A percentile compares a stretch with the other conserved stretches of the same genome.
Evolutionary conservation across 2,888 invertebrate genomes (phyloP).

Genomic region (Oconnorella tubifera): DNA sequence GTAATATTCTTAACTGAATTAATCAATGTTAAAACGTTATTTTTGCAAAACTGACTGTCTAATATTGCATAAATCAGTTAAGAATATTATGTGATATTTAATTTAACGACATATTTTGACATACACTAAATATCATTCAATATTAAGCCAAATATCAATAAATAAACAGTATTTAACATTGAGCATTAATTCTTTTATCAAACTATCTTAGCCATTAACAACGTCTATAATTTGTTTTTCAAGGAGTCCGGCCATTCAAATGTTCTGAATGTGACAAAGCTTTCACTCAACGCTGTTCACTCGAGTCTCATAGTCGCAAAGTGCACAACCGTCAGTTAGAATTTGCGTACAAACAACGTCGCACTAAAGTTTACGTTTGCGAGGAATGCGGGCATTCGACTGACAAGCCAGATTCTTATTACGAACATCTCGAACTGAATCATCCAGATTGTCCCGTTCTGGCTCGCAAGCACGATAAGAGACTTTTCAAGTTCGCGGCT

Average conservation of each 20-base stretch:
- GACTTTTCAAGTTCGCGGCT: constrained; percentile 69
- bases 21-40: no score
- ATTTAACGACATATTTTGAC: no score
- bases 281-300: constrained; percentile 96
- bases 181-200: no score
- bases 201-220: no score
- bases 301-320: constrained; percentile 98
- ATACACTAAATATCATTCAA: no score
- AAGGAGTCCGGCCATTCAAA: constrained; percentile 94
- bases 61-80: no score
- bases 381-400: constrained; percentile 99
- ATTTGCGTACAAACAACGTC: constrained; percentile 95
- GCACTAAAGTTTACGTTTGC: constrained; percentile 83
- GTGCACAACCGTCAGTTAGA: constrained; percentile 94
- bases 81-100: no score
- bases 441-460: constrained; percentile 74
- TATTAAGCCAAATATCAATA: no score
- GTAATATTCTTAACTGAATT: no score
- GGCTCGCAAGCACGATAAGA: constrained; percentile 93
- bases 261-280: constrained; percentile 97
- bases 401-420: constrained; percentile 91
- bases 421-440: constrained; percentile 79
- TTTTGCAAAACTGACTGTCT: no score
- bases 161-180: no score
- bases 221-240: no score